A percentile compares a stretch with the other conserved stretches of the same genome.
These are phyloP conservation scores for Salticus scenicus DNA, from an alignment of 2,888 invertebrate species.

Conservation along the genomic window DNA sequence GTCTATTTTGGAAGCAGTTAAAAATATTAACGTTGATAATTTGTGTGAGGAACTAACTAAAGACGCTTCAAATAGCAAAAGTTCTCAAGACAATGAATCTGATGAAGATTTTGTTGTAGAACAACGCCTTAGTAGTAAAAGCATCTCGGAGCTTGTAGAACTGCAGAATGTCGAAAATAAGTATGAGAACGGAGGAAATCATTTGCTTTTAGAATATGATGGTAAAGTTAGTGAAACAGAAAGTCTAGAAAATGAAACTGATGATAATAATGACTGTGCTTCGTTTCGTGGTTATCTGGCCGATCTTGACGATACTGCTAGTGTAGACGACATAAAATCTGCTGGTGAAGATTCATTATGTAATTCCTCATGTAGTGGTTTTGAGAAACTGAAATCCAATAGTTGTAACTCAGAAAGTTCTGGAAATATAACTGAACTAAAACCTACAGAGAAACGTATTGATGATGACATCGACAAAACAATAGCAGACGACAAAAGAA, in stretches of 20 bases:
- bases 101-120: background rate
- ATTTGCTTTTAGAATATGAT: background rate
- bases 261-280: background rate
- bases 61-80: background rate
- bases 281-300: background rate
- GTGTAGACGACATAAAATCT: background rate
- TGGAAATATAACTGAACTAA: too few species aligned
- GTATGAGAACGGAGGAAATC: background rate
- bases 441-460: too few species aligned
- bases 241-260: background rate
- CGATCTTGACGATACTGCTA: background rate
- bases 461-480: background rate
- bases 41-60: constrained; percentile 26
- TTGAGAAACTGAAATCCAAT: background rate
- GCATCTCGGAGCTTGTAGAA: constrained; percentile 34
- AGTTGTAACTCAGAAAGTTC: too few species aligned
- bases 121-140: constrained; percentile 1
- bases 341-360: background rate
- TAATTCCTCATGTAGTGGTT: background rate
- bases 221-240: background rate
- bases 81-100: constrained; percentile 20
- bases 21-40: constrained; percentile 27
- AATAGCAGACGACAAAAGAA: too few species aligned
- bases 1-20: constrained; percentile 32
- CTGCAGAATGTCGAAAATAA: background rate